Evolutionary conservation across 2,113 vertebrate genomes (phyloP), one percentile per base, ranked within the genome.

Genomic region (Platycercus adscitus): DNA sequence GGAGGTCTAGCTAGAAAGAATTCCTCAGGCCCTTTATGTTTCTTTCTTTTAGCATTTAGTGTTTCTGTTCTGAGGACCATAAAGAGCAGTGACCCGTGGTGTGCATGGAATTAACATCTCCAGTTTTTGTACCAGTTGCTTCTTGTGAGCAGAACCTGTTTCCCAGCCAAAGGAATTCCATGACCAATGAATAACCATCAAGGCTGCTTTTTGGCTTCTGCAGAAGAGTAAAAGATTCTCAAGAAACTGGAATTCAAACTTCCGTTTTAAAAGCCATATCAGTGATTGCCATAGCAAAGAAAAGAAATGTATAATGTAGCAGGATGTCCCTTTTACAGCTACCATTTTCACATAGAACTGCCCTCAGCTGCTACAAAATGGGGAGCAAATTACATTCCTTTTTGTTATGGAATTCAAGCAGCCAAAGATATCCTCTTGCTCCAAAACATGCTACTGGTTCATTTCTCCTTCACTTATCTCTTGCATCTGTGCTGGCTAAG

Each of bases 351-450:
- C 73, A 39, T 5, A 52, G 43, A 68, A 60, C 15, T 87, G 29
- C 35, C 26, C 47, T 87, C 73, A 91, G 86, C 84, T 95, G 77
- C 89, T 47, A 44, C 83, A 79, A 92, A 93, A 81, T 14, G 11
- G 33, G 23, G 80, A 92, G 33, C 4, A 80, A 85, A 89, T 85
- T 65, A 24, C 61, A 88, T 88, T 93, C 52, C 37, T 85, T 80
- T 93, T 65, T 63, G 47, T 41, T 93, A 65, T 88, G 71, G 77
- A 84, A 92, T 91, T 84, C 13, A 44, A 65, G 33, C 26, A 52
- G 44, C 1, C 47, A 86, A 77, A 78, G 65, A 61, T 65, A 84
- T 58, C 37, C 7, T 83, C 33, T 88, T 87, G 28, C n/a, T 95
- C 63, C 50, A 83, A 93, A 93, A 87, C 11, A 13, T 69, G 33